These are phyloP conservation scores for Columba janthina DNA, from an alignment of 2,113 vertebrate species.

Conservation along the genomic window DNA sequence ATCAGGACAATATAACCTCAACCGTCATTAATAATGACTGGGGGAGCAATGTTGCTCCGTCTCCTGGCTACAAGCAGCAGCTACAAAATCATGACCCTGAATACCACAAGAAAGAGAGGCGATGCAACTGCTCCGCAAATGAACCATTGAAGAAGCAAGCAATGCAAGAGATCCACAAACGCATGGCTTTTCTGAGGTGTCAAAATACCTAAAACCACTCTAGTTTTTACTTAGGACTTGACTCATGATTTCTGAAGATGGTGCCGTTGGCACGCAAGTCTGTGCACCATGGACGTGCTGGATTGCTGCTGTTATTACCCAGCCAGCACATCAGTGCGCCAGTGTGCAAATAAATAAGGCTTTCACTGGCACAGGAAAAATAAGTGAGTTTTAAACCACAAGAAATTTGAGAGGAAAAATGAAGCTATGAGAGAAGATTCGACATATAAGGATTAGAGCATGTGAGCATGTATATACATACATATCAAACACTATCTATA, in stretches of 20 bases:
- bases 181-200: background rate
- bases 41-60: background rate
- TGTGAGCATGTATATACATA: background rate
- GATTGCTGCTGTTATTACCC: background rate
- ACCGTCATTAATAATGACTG: accelerated
- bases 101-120: background rate
- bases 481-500: background rate
- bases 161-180: background rate
- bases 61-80: background rate
- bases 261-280: background rate
- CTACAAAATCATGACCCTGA: background rate
- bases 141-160: background rate
- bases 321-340: background rate
- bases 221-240: background rate
- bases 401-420: background rate
- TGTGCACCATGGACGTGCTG: background rate
- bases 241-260: background rate
- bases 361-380: background rate
- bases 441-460: background rate
- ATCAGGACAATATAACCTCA: background rate
- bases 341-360: background rate
- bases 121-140: background rate
- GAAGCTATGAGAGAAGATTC: background rate
- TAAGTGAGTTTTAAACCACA: background rate
- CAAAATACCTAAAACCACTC: background rate